Percentiles rank a stretch among this genome's conserved stretches.
Conservation (phyloP, 2,797 vertebrate species). For the Chaetophractus vellerosus region DNA sequence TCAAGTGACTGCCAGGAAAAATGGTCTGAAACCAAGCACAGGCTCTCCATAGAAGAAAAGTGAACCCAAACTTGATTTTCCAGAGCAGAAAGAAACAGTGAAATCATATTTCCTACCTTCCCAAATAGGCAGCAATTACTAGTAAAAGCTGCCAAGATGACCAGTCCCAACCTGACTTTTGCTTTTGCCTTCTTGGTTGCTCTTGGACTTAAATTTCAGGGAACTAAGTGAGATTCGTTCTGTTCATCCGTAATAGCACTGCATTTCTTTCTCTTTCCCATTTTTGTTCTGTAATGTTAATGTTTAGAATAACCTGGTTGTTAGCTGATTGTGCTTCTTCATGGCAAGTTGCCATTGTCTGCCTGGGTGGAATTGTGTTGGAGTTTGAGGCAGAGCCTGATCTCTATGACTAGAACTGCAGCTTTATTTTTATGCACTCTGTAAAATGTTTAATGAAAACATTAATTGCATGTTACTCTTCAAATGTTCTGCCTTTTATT, state of each 20-base stretch:
- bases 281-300: background rate
- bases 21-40: slow-evolving; percentile 54
- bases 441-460: slow-evolving; percentile 29
- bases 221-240: slow-evolving; percentile 1
- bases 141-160: background rate
- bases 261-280: background rate
- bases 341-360: background rate
- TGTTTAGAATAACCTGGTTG: background rate
- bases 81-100: slow-evolving; percentile 55
- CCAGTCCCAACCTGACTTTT: background rate
- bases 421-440: slow-evolving; percentile 8
- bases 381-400: background rate
- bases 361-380: background rate
- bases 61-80: background rate
- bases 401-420: no score
- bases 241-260: background rate
- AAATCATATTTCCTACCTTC: slow-evolving; percentile 58
- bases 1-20: slow-evolving; percentile 72
- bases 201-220: slow-evolving; percentile 42
- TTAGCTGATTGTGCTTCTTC: background rate
- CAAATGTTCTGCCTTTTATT: slow-evolving; percentile 30
- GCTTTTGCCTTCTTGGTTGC: slow-evolving; percentile 27
- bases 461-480: background rate
- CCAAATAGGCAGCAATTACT: background rate
- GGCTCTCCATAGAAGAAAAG: slow-evolving; percentile 58